Base-by-base conservation (phyloP, 1,140 invertebrate genomes). In the Meloidogyne hapla region DNA sequence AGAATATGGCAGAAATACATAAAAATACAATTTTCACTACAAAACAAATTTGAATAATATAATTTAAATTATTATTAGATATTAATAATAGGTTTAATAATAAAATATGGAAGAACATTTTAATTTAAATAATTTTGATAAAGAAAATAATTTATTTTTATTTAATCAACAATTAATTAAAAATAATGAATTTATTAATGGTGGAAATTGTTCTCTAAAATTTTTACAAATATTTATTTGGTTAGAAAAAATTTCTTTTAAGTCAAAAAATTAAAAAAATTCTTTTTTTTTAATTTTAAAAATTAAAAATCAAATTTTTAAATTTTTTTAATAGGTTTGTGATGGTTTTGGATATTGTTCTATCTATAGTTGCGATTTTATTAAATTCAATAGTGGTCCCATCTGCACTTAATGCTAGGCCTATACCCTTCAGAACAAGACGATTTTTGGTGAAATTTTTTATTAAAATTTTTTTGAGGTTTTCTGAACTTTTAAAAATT, bases 361-460 rank as follows among this genome's bases (percentile, higher is more conserved):
- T 77, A 15, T 40, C 61, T 28, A 18, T 64, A 18, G 0, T 77
- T 13, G 72, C 63, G 28, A 13, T 77, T 6, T 38, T 68, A 18
- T 25, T 75, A 8, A 77, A 77, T 62, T 42, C 33, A 21, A 61
- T 65, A 21, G 23, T 67, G 23, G 28, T 33, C 26, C 75, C 67
- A 38, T 65, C 56, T 2, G 26, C 63, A n/a, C 18, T 76, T n/a
- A 4, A 67, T 62, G 21, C 76, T 18, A 28, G 62, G 18, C 25
- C 76, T 13, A 74, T 77, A 15, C 75, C 75, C 21, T 40, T 78
- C 28, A 28, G 33, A 18, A 61, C 61, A 13, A 45, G 76, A 18
- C 74, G 76, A 13, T 61, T 62, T 45, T 67, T 77, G 21, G 76
- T 77, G 1, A 33, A 33, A 28, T 42, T 40, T 18, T 64, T 38